These are phyloP conservation scores for Heliocidaris erythrogramma DNA, from an alignment of 35 echinoderm and acorn worm genomes.

Conservation along the genomic window DNA sequence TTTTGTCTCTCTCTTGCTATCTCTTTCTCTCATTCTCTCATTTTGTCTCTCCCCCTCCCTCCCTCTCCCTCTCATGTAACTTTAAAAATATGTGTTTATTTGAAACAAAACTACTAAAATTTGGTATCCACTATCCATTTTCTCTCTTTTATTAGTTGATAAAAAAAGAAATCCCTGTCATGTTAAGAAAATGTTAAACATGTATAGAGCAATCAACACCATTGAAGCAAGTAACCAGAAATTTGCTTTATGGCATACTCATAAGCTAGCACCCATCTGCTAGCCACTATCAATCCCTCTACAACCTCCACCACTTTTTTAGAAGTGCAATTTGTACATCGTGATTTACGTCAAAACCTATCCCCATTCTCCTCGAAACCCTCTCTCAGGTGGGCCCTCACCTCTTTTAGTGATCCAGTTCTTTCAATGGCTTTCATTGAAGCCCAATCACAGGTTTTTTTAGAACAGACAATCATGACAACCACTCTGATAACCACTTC, in stretches of 20 bases:
- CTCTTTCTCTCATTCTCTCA: background rate
- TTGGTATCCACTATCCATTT: too few relatives aligned
- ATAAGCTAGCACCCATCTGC: too few relatives aligned
- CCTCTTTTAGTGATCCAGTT: slow-evolving; percentile 2
- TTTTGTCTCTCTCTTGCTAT: background rate
- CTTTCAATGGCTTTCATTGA: background rate
- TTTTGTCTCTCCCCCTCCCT: background rate
- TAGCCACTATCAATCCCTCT: background rate
- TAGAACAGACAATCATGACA: background rate
- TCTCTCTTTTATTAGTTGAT: too few relatives aligned
- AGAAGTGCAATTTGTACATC: background rate
- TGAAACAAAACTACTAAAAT: too few relatives aligned
- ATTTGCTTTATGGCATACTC: too few relatives aligned
- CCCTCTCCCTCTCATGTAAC: background rate
- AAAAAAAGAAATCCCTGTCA: too few relatives aligned
- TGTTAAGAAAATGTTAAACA: too few relatives aligned
- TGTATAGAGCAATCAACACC: too few relatives aligned
- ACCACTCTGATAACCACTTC: background rate
- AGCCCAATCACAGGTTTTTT: background rate
- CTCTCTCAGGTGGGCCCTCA: background rate
- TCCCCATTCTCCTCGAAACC: background rate
- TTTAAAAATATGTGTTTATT: too few relatives aligned
- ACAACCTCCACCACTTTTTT: background rate
- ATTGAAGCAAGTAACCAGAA: too few relatives aligned
- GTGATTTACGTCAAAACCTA: background rate